These are phyloP conservation scores for Troides aeacus DNA, from an alignment of 2,888 invertebrate genomes.

Conservation along the genomic window DNA sequence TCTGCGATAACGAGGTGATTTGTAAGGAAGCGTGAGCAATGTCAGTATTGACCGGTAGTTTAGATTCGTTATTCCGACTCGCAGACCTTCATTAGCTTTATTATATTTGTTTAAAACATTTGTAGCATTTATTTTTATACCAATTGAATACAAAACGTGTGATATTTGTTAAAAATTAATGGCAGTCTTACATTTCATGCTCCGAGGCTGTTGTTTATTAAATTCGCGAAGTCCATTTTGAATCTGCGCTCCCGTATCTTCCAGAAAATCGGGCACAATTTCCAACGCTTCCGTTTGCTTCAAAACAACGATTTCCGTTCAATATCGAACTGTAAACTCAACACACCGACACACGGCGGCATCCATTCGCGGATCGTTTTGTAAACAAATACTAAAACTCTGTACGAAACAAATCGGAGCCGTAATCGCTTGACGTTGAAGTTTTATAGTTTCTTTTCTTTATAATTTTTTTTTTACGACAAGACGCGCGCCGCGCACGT, in stretches of 20 bases:
- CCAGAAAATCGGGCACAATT: constrained; percentile 49
- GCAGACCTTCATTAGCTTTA: constrained; percentile 17
- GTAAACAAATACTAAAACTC: constrained; percentile 38
- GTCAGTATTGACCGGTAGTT: constrained; percentile 8
- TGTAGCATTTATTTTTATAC: constrained; percentile 6
- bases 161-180: not conserved
- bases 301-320: constrained; percentile 49
- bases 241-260: constrained; percentile 50
- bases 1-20: constrained; percentile 23
- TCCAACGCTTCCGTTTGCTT: constrained; percentile 39
- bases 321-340: constrained; percentile 35
- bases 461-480: constrained; percentile 40
- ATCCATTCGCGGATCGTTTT: constrained; percentile 24
- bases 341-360: constrained; percentile 21
- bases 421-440: constrained; percentile 33
- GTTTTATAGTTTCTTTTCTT: constrained; percentile 36
- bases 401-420: constrained; percentile 38
- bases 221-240: constrained; percentile 29
- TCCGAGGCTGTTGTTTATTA: not conserved
- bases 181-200: constrained; percentile 10
- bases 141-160: constrained; percentile 16
- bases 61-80: constrained; percentile 14
- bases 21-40: constrained; percentile 17
- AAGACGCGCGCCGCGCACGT: constrained; percentile 52
- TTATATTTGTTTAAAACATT: constrained; percentile 22